These are phyloP conservation scores for Zaprionus vittiger DNA, from an alignment of 1,140 invertebrate species.

Conservation along the genomic window DNA sequence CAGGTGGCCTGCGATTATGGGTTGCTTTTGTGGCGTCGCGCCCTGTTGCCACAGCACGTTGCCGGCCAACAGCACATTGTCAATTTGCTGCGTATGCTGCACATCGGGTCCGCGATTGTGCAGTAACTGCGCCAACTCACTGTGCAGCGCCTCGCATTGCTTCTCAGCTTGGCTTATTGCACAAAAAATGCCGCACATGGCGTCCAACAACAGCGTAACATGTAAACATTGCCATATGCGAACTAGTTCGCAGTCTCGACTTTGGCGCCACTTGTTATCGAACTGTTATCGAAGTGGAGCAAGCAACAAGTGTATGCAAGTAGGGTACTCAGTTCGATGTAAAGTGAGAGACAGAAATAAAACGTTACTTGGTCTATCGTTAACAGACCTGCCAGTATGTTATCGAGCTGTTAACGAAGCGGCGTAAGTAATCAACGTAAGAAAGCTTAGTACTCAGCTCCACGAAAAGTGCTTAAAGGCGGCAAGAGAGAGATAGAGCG, in stretches of 20 bases:
- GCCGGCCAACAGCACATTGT: constrained; percentile 85
- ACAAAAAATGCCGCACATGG: constrained; percentile 70
- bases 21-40: constrained; percentile 86
- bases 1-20: constrained; percentile 86
- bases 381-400: neutral
- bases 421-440: neutral
- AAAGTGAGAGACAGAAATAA: too few species aligned
- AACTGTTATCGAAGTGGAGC: neutral
- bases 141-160: constrained; percentile 5
- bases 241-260: neutral
- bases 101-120: constrained; percentile 63
- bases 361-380: too few species aligned
- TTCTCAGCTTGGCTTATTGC: constrained; percentile 15
- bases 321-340: too few species aligned
- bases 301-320: neutral
- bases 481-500: too few species aligned
- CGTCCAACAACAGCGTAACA: neutral
- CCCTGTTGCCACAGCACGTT: constrained; percentile 90
- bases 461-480: too few species aligned
- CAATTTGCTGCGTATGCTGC: constrained; percentile 17
- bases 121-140: constrained; percentile 17
- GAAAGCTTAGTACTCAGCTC: too few species aligned
- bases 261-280: neutral
- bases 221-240: constrained; percentile 22
- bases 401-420: neutral